These are phyloP conservation scores for Mirza zaza DNA, from an alignment of 2,113 vertebrate species.

Conservation along the genomic window DNA sequence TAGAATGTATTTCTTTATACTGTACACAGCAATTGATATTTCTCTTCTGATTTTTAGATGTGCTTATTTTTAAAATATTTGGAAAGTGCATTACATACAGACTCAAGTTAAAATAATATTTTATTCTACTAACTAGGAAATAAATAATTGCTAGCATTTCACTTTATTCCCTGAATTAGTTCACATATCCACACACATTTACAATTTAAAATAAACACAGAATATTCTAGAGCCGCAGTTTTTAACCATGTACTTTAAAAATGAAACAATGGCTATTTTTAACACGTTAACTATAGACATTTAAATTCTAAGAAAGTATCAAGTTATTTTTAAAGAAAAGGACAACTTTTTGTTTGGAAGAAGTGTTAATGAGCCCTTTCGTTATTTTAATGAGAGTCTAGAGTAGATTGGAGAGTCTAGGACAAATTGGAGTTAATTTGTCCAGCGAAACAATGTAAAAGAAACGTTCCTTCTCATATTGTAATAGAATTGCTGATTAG, in stretches of 20 bases:
- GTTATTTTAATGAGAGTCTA: slow-evolving; percentile 27
- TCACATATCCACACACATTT: background rate
- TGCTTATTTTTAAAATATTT: slow-evolving; percentile 8
- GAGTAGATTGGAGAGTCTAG: background rate
- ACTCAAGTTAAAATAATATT: background rate
- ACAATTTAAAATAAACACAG: background rate
- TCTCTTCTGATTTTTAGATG: background rate
- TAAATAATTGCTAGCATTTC: background rate
- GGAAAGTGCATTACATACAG: background rate
- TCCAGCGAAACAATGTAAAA: background rate
- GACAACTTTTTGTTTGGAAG: background rate
- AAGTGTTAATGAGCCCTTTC: slow-evolving; percentile 25
- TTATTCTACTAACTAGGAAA: background rate
- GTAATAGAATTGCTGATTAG: slow-evolving; percentile 10
- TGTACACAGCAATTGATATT: background rate
- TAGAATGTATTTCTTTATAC: background rate
- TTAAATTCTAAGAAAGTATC: slow-evolving; percentile 12
- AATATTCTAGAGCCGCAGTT: background rate
- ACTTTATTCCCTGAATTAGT: background rate
- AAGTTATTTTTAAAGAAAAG: slow-evolving; percentile 30
- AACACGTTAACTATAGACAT: background rate
- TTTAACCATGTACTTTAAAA: background rate
- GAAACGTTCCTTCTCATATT: background rate
- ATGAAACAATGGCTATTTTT: slow-evolving; percentile 10
- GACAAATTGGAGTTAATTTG: slow-evolving; percentile 44